Evolutionary conservation across 2,113 vertebrate species (phyloP), one percentile per base, ranked within the genome.

Genomic region (Platysternon megacephalum): DNA sequence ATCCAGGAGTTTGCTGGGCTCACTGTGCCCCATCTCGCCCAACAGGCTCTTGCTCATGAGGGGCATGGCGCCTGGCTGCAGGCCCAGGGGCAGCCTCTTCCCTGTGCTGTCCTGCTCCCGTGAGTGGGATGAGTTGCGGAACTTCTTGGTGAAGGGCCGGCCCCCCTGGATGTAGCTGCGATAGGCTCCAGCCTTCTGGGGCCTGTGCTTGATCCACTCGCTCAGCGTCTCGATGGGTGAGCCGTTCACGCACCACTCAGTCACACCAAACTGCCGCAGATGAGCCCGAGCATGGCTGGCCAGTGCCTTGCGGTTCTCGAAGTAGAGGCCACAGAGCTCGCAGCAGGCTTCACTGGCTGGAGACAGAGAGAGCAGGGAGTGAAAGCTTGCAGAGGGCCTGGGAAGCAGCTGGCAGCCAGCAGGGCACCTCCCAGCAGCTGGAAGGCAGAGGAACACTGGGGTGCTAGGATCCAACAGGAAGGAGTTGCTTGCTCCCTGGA

Each of bases 221-320:
- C 99, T 99, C 39, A 99, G 98, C 0, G 99, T 99, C 98, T 99
- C 99, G 6, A 99, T 99, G n/a, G 99, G 99, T 0, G 99, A 99
- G 21, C 99, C 99, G 10, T 99, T 99, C 5, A 99, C 99, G 14
- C 99, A 99, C 99, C 99, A 99, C 88, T 99, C 99, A 0, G 99
- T 99, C 97, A 99, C 99, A 0, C 99, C 99, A 9, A 99, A 99
- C 93, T 99, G 99, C n/a, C 99, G 97, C 84, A 99, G 98, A 95
- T 99, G 99, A 0, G 99, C 99, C 16, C 99, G 98, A 0, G 99
- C 99, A 3, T 99, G 99, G 98, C 99, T 99, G 48, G 99, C 99
- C 97, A 99, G 95, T 1, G 99, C 99, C 96, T 99, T 99, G 10
- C 99, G 98, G 98, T 99, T 99, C 97, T 99, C 99, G 56, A 99